Conservation (phyloP, 2,113 vertebrate genomes). For the Cryptomyrus ogoouensis region DNA sequence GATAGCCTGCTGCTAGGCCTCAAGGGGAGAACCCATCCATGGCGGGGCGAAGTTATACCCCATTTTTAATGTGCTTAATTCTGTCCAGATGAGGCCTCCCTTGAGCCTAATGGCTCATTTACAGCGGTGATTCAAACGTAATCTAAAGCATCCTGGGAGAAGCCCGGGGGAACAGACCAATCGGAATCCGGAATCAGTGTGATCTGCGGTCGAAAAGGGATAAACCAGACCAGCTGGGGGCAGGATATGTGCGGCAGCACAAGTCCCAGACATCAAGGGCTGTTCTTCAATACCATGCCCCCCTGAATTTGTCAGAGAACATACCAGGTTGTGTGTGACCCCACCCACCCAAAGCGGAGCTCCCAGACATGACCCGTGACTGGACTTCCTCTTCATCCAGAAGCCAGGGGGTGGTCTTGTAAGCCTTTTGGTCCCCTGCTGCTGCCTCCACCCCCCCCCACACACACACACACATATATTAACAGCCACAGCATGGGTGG, state of each 20-base stretch:
- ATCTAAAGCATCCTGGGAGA: slow-evolving; percentile 42
- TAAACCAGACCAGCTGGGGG: slow-evolving; percentile 27
- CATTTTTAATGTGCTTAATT: slow-evolving; percentile 45
- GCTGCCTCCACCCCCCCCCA: too few relatives aligned
- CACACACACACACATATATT: neutral
- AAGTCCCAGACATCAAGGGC: neutral
- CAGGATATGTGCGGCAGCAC: neutral
- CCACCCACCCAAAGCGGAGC: neutral
- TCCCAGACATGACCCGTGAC: neutral
- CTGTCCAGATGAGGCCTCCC: slow-evolving; percentile 54
- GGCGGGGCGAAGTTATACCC: slow-evolving; percentile 40
- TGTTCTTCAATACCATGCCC: neutral
- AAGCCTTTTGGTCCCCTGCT: neutral
- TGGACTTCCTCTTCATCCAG: neutral
- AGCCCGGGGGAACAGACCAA: slow-evolving; percentile 29
- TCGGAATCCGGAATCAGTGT: slow-evolving; percentile 35
- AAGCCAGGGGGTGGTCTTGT: too few relatives aligned
- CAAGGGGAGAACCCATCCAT: slow-evolving; percentile 31
- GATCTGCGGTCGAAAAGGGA: slow-evolving; percentile 35
- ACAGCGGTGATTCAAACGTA: slow-evolving; percentile 47
- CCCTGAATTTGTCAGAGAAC: neutral
- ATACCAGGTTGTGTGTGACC: neutral
- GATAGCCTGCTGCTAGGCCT: slow-evolving; percentile 31
- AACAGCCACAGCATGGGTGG: neutral
- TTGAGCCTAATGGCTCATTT: slow-evolving; percentile 51